Evolutionary conservation across 1,140 invertebrate species (phyloP).

Genomic region (Drosophila insularis): DNA sequence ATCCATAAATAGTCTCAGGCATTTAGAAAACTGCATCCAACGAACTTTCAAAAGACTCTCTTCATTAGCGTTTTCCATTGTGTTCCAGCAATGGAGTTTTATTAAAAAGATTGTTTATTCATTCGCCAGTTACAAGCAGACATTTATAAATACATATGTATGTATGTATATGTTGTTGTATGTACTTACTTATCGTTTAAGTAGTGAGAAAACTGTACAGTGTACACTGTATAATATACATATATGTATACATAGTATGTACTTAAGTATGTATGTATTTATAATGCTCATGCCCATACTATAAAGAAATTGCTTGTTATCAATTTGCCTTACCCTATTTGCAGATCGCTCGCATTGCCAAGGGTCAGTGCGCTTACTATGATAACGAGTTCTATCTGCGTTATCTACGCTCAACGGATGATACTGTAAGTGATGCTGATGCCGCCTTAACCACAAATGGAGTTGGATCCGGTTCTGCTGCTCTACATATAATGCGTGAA

Average conservation of each 20-base stretch:
- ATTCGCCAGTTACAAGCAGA: neutral
- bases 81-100: neutral
- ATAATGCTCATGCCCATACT: neutral
- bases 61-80: neutral
- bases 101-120: neutral
- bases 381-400: slow-evolving; percentile 90
- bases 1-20: too few relatives aligned
- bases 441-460: neutral
- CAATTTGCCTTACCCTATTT: neutral
- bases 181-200: neutral
- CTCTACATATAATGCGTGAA: slow-evolving; percentile 90
- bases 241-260: neutral
- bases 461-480: slow-evolving; percentile 81
- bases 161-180: too few relatives aligned
- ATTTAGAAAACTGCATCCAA: too few relatives aligned
- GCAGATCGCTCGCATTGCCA: slow-evolving; percentile 84
- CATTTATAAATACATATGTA: too few relatives aligned
- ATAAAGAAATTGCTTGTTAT: slow-evolving; percentile 2
- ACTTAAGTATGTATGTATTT: neutral
- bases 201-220: neutral
- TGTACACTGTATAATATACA: neutral
- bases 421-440: slow-evolving; percentile 78
- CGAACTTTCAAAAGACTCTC: neutral
- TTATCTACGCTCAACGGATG: slow-evolving; percentile 85
- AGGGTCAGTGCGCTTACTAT: slow-evolving; percentile 89